Conservation (phyloP, 2,113 vertebrate species). For the Xenus cinereus region DNA sequence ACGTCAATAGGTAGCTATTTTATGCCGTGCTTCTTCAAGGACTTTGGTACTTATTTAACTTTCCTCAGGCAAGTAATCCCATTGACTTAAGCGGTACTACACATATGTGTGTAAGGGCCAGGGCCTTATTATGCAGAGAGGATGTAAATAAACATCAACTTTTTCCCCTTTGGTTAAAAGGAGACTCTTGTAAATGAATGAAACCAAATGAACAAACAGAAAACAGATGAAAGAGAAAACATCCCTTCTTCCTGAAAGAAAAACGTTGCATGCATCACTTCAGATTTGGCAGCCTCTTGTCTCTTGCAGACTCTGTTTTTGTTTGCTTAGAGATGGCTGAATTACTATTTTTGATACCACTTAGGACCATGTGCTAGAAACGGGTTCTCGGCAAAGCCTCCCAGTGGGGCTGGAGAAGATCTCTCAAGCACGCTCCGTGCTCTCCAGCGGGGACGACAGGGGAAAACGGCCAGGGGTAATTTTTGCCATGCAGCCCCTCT, state of each 20-base stretch:
- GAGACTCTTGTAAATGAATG: constrained; percentile 17
- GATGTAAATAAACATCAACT: constrained; percentile 10
- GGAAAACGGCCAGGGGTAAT: background rate
- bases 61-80: constrained; percentile 4
- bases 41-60: background rate
- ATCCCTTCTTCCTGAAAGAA: constrained; percentile 16
- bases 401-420: constrained; percentile 14
- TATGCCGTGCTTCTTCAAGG: background rate
- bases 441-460: background rate
- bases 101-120: background rate
- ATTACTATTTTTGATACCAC: constrained; percentile 62
- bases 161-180: background rate
- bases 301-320: constrained; percentile 52
- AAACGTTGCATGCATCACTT: constrained; percentile 57
- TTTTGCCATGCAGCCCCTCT: constrained; percentile 11
- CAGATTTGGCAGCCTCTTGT: constrained; percentile 62
- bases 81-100: constrained; percentile 5
- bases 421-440: background rate
- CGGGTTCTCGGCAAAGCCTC: constrained; percentile 5
- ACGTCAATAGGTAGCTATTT: background rate
- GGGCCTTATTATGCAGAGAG: background rate
- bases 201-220: constrained; percentile 1
- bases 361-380: constrained; percentile 38
- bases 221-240: constrained; percentile 44
- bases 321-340: constrained; percentile 61